phyloP scores from a whole-genome alignment of 2,113 vertebrate genomes.

The Theristicus caerulescens region DNA sequence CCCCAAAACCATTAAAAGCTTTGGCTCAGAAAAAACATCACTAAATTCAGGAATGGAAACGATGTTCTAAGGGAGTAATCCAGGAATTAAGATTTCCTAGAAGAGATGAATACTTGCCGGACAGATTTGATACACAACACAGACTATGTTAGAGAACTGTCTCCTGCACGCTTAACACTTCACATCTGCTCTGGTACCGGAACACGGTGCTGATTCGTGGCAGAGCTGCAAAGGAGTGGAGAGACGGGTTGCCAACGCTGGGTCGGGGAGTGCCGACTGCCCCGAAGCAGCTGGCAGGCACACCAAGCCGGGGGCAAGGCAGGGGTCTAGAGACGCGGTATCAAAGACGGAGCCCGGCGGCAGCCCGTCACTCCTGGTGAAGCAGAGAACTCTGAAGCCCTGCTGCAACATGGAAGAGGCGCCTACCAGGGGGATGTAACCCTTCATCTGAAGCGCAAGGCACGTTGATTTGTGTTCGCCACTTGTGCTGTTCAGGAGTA shows the following conservation, averaged over 20 bases:
- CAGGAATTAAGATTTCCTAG: not conserved
- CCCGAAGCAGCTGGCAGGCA: not conserved
- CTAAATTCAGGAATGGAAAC: not conserved
- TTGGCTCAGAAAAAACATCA: not conserved
- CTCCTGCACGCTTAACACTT: not conserved
- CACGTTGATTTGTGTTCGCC: too few species aligned
- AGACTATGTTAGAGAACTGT: not conserved
- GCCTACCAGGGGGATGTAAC: fast-evolving
- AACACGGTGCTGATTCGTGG: not conserved
- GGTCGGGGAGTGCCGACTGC: not conserved
- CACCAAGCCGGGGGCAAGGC: not conserved
- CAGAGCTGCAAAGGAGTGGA: not conserved
- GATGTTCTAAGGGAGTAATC: not conserved
- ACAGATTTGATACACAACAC: not conserved
- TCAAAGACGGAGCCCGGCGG: not conserved
- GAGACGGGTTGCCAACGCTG: too few species aligned
- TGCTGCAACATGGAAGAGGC: not conserved
- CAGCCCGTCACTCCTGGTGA: not conserved
- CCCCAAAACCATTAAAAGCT: not conserved
- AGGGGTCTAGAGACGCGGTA: not conserved
- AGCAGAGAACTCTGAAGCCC: not conserved
- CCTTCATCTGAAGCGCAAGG: fast-evolving
- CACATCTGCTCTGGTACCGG: not conserved
- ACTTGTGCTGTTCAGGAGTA: too few species aligned
- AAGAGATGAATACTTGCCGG: not conserved